Percentiles rank a stretch among this genome's conserved stretches.
phyloP scores from a whole-genome alignment of 2,888 invertebrate genomes.

The Dicyrtoma fusca region DNA sequence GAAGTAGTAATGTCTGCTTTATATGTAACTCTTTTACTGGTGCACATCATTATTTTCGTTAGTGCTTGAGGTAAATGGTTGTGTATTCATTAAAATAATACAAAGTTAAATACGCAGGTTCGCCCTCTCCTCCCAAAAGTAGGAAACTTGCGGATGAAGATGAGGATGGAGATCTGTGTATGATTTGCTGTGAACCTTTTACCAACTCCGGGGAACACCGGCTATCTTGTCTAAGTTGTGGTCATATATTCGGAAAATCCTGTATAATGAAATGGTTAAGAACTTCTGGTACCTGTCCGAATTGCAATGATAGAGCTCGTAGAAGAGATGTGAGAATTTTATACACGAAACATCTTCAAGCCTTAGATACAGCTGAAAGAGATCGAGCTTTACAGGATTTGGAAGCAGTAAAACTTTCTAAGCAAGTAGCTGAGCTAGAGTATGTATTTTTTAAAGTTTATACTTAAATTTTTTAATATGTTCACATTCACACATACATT shows the following conservation, averaged over 20 bases:
- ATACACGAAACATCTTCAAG: constrained; percentile 76
- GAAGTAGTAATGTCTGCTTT: too few relatives aligned
- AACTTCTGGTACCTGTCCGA: constrained; percentile 74
- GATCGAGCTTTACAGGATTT: constrained; percentile 70
- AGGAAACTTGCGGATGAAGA: constrained; percentile 33
- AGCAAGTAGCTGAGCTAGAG: constrained; percentile 68
- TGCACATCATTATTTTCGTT: too few relatives aligned
- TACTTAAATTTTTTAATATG: constrained; percentile 3
- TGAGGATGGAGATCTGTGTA: constrained; percentile 73
- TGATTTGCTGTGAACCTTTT: constrained; percentile 89
- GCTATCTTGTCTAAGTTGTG: constrained; percentile 84
- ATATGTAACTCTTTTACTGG: too few relatives aligned
- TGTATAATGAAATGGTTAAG: constrained; percentile 79
- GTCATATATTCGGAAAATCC: constrained; percentile 84
- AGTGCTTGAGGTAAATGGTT: too few relatives aligned
- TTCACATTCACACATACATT: not conserved
- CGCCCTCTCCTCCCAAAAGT: constrained; percentile 12
- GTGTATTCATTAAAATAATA: too few relatives aligned
- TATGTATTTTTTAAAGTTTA: constrained; percentile 22
- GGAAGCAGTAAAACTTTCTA: constrained; percentile 63
- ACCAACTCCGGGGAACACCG: constrained; percentile 83
- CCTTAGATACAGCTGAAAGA: constrained; percentile 75
- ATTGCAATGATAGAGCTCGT: constrained; percentile 77
- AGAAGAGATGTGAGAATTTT: constrained; percentile 74
- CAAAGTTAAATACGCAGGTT: not conserved